phyloP scores from a whole-genome alignment of 2,797 vertebrate genomes.

The Zenarchopterus dispar region DNA sequence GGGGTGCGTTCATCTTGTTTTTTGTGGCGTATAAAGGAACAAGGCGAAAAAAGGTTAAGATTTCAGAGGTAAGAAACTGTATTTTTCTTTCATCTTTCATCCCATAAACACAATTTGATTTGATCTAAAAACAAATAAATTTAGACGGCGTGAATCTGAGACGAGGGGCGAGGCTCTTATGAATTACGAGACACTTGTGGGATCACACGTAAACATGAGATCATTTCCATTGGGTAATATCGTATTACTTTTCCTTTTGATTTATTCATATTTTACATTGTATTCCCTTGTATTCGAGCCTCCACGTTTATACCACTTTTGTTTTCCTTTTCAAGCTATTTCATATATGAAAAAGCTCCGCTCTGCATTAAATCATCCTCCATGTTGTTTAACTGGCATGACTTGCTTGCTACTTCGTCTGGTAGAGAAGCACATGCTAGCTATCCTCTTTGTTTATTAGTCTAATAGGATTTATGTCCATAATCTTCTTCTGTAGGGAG shows the following conservation, averaged over 20 bases:
- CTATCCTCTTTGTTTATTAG: conserved; percentile 32
- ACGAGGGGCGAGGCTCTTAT: neutral
- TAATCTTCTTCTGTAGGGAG: conserved; percentile 34
- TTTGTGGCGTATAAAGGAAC: conserved; percentile 7
- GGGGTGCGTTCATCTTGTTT: neutral
- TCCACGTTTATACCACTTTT: neutral
- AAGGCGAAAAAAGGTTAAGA: neutral
- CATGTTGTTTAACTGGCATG: conserved; percentile 3
- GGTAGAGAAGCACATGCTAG: conserved; percentile 8
- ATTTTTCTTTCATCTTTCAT: neutral
- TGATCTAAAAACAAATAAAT: neutral
- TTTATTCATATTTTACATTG: neutral
- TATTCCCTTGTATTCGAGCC: neutral
- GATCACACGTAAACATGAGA: no score
- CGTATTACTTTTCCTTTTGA: no score
- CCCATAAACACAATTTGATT: neutral
- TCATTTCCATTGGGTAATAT: no score
- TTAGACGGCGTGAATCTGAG: no score
- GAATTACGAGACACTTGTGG: neutral
- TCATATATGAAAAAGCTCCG: conserved; percentile 7
- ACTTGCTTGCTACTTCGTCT: neutral
- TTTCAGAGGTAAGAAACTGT: conserved; percentile 37
- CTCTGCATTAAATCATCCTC: conserved; percentile 8
- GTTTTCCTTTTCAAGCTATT: neutral
- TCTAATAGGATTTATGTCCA: conserved; percentile 32